Evolutionary conservation across 2,888 invertebrate genomes (phyloP), one percentile per base, ranked within the genome.

Genomic region (Diaphora mendica): DNA sequence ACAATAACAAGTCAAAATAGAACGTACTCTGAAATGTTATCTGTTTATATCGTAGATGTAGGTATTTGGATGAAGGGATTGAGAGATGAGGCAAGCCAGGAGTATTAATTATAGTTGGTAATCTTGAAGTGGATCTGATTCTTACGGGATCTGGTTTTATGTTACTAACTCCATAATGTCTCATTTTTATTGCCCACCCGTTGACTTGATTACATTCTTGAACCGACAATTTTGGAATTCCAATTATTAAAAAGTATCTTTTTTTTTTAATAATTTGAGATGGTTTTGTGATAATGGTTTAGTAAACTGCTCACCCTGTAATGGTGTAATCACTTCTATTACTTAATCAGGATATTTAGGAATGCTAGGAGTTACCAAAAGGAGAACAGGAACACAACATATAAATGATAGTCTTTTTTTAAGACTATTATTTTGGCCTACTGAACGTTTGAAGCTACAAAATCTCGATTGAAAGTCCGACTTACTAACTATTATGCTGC

Each of bases 61-160:
- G n/a, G n/a, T 79, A 77, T 74, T 76, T 66, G 64, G 72, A 77
- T 76, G 74, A 74, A 68, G 65, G 65, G 82, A 83, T 83, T 83
- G 77, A 80, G 77, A 83, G 78, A 82, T 76, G 79, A 76, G 71
- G 75, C 76, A 81, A 82, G 70, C 76, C 69, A 74, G 77, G 81
- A 84, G 84, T 82, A 84, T 84, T 84, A 84, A 84, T 84, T 84
- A 84, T 71, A 68, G 59, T 48, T 68, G 74, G 76, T 83, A 83
- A 83, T 84, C 85, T 82, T 73, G 65, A 77, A 76, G 72, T 67
- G 73, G 68, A 80, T 84, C 79, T 75, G 78, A 77, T 77, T 80
- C 83, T 79, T 74, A 75, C 65, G 48, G 65, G 59, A 68, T 62
- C 71, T 68, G 80, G 82, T 84, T 79, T 84, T 80, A 80, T 77